Percentiles rank a stretch among this genome's conserved stretches.
Conservation (phyloP, 2,113 vertebrate species). For the Fukomys damarensis region DNA sequence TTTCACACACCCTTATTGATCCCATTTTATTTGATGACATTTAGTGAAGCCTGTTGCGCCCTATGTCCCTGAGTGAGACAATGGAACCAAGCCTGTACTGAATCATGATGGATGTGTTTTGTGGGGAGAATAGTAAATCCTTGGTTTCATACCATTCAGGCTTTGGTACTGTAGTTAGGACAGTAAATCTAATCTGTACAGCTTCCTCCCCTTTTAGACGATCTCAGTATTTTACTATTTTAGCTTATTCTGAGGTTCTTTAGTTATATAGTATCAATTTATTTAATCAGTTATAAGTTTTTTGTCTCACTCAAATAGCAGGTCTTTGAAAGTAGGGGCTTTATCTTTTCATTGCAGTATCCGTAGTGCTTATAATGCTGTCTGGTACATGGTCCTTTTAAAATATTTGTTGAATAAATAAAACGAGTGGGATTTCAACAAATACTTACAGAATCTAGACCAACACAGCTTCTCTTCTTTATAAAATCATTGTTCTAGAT, state of each 20-base stretch:
- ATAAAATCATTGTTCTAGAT: background rate
- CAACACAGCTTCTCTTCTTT: background rate
- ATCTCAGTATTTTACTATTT: slow-evolving; percentile 18
- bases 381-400: background rate
- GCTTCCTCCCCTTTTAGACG: background rate
- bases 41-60: background rate
- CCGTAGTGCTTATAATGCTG: background rate
- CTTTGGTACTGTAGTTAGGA: background rate
- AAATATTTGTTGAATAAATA: background rate
- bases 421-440: background rate
- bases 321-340: background rate
- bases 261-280: background rate
- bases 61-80: background rate
- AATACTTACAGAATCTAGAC: background rate
- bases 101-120: background rate
- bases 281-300: background rate
- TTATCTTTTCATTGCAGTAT: background rate
- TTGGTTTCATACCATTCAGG: background rate
- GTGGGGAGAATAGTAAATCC: background rate
- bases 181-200: background rate
- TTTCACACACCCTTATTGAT: background rate
- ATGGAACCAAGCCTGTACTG: background rate
- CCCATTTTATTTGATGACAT: background rate
- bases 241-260: background rate
- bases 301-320: background rate